A percentile compares a stretch with the other conserved stretches of the same genome.
Evolutionary conservation across 2,797 vertebrate species (phyloP).

Genomic region (Cuniculus paca): DNA sequence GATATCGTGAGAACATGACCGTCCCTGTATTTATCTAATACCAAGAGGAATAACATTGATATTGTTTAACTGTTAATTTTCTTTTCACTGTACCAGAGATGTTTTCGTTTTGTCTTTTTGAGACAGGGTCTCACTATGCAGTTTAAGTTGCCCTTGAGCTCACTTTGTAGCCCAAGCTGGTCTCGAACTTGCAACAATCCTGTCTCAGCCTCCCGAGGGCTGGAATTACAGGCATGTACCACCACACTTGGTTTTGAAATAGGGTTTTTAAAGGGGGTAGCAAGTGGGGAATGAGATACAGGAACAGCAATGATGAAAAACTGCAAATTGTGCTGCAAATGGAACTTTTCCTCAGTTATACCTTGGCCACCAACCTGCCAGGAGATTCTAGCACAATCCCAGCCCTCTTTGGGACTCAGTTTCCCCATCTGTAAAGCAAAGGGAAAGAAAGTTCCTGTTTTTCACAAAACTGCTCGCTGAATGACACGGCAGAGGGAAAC

Average conservation of each 20-base stretch:
- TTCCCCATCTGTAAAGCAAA: neutral
- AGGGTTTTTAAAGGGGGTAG: neutral
- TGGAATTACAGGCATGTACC: no score
- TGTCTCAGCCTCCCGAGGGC: no score
- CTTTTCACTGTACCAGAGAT: neutral
- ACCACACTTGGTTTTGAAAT: neutral
- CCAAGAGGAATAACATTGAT: neutral
- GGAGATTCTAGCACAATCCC: neutral
- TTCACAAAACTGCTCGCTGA: neutral
- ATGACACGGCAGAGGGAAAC: neutral
- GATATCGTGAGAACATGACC: rapidly evolving
- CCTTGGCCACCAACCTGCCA: neutral
- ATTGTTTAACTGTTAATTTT: neutral
- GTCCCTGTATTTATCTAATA: neutral
- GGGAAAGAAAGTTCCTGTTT: neutral
- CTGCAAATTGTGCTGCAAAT: rapidly evolving
- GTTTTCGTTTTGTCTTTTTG: no score
- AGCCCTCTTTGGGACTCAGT: neutral
- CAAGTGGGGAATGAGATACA: no score
- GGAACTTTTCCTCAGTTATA: neutral
- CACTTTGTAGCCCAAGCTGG: no score
- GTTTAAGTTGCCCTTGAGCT: no score
- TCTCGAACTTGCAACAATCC: no score
- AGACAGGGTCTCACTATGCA: no score
- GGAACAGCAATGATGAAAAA: no score